Conservation (phyloP, 2,888 invertebrate species). For the Unio delphinus region DNA sequence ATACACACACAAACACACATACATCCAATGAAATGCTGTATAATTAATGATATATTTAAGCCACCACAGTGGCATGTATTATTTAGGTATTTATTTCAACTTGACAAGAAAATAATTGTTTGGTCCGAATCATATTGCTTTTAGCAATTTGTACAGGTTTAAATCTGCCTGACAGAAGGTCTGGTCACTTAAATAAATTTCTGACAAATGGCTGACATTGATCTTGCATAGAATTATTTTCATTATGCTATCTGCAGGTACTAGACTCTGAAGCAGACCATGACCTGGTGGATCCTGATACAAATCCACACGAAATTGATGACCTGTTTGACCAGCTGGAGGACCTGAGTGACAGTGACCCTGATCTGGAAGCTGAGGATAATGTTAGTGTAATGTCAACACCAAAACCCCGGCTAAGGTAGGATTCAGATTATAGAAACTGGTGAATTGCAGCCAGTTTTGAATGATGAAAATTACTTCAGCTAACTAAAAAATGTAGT, state of each 20-base stretch:
- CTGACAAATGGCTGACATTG: not conserved
- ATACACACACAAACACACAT: no score
- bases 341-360: constrained; percentile 95
- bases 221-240: not conserved
- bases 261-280: constrained; percentile 68
- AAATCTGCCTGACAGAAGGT: no score
- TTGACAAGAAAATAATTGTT: no score
- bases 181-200: not conserved
- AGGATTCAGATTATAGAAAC: not conserved
- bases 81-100: no score
- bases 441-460: no score
- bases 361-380: constrained; percentile 88
- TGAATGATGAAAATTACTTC: no score
- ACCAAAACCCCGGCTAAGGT: constrained; percentile 89
- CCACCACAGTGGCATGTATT: no score
- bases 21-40: no score
- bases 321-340: constrained; percentile 95
- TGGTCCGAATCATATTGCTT: no score
- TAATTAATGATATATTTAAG: no score
- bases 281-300: constrained; percentile 59
- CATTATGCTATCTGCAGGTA: constrained; percentile 38
- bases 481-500: no score
- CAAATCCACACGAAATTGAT: constrained; percentile 74
- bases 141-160: no score
- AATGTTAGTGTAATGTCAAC: constrained; percentile 97